Evolutionary conservation across 2,113 vertebrate genomes (phyloP).

Genomic region (Toxotes jaculatrix): DNA sequence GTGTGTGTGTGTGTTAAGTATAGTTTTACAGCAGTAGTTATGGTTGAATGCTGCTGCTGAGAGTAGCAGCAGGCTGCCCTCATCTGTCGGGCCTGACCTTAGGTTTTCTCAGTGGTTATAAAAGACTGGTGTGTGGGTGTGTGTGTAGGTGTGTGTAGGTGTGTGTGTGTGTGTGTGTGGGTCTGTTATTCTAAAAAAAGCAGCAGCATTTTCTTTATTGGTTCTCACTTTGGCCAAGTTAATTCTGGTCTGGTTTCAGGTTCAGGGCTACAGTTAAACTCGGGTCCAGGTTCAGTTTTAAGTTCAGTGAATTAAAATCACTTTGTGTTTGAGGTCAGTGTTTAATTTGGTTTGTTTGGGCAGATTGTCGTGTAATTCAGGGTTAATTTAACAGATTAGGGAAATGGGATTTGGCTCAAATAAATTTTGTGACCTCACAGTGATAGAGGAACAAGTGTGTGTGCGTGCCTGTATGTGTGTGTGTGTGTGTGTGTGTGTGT

Average conservation of each 20-base stretch:
- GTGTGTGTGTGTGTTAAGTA: not conserved
- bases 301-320: not conserved
- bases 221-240: too few species aligned
- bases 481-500: not conserved
- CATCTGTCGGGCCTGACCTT: not conserved
- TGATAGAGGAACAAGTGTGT: constrained; percentile 5
- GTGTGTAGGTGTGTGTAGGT: not conserved
- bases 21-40: not conserved
- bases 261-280: too few species aligned
- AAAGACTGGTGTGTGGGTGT: not conserved
- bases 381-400: constrained; percentile 54
- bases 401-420: constrained; percentile 51
- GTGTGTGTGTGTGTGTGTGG: not conserved
- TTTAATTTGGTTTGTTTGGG: not conserved
- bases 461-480: not conserved
- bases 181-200: not conserved
- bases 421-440: constrained; percentile 6
- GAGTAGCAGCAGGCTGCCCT: not conserved
- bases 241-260: too few species aligned
- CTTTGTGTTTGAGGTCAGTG: not conserved
- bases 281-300: too few species aligned
- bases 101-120: not conserved
- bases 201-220: too few species aligned
- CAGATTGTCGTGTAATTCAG: constrained; percentile 15
- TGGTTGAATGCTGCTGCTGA: not conserved